phyloP scores from a whole-genome alignment of 2,797 vertebrate species.

The Psittacula derbiana region DNA sequence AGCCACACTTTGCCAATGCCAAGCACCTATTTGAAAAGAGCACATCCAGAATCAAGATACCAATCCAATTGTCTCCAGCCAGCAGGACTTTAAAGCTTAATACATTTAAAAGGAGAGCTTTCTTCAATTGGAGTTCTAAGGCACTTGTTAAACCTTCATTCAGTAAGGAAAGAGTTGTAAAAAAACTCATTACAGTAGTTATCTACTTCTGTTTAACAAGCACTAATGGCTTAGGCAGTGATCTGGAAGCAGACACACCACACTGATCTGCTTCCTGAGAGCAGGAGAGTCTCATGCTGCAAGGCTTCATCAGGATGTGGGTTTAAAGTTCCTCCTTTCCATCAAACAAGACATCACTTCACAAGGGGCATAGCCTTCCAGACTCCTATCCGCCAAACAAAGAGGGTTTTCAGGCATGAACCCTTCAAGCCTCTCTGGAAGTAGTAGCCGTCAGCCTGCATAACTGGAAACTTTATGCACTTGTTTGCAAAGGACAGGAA shows the following conservation, averaged over 20 bases:
- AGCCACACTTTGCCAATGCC: neutral
- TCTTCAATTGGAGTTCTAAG: neutral
- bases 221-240: neutral
- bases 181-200: neutral
- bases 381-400: neutral
- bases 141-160: neutral
- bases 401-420: neutral
- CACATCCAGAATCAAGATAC: neutral
- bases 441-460: neutral
- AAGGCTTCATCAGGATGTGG: neutral
- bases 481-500: constrained; percentile 23
- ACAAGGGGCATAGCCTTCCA: neutral
- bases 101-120: neutral
- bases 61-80: neutral
- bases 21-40: neutral
- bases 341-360: neutral
- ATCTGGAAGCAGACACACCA: neutral
- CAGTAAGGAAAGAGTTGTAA: neutral
- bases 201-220: neutral
- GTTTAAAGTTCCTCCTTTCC: neutral
- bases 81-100: neutral
- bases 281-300: neutral
- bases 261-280: neutral
- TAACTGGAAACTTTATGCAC: neutral
- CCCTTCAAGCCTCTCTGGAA: neutral